phyloP scores from a whole-genome alignment of 2,888 invertebrate genomes.

The Ochlodes sylvanus region DNA sequence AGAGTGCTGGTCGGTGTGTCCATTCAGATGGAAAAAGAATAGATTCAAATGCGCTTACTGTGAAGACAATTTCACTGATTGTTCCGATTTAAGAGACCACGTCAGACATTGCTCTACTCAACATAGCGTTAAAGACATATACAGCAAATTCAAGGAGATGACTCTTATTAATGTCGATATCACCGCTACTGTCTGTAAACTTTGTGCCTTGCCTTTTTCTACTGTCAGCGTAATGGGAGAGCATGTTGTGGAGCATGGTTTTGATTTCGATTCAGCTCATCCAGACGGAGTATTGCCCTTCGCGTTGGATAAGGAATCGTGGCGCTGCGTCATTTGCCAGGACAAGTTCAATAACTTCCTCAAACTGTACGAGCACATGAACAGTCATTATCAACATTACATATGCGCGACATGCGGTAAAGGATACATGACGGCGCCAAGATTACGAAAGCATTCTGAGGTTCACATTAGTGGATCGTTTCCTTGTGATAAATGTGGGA shows the following conservation, averaged over 20 bases:
- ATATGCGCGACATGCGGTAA: slow-evolving; percentile 77
- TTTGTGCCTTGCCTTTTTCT: slow-evolving; percentile 59
- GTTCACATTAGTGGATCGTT: slow-evolving; percentile 72
- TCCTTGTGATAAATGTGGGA: slow-evolving; percentile 70
- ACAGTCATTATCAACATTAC: slow-evolving; percentile 74
- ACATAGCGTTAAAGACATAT: slow-evolving; percentile 69
- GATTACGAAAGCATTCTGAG: slow-evolving; percentile 75
- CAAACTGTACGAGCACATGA: slow-evolving; percentile 78
- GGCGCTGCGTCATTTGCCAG: slow-evolving; percentile 69
- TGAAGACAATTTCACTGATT: slow-evolving; percentile 70
- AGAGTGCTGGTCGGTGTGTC: slow-evolving; percentile 70
- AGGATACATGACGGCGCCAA: slow-evolving; percentile 74
- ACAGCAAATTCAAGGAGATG: slow-evolving; percentile 78
- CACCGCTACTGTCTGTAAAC: slow-evolving; percentile 63
- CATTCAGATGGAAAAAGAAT: slow-evolving; percentile 76
- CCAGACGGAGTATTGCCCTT: slow-evolving; percentile 76
- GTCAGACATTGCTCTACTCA: slow-evolving; percentile 60
- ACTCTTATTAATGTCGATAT: slow-evolving; percentile 72
- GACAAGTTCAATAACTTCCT: slow-evolving; percentile 73
- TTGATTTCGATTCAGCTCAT: slow-evolving; percentile 59
- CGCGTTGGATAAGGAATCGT: slow-evolving; percentile 66
- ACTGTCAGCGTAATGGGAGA: slow-evolving; percentile 62
- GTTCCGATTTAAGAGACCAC: slow-evolving; percentile 62
- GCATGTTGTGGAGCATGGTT: slow-evolving; percentile 66
- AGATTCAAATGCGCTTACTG: slow-evolving; percentile 76